Conservation (phyloP, 1,140 invertebrate genomes). For the Zophobas atratus region DNA sequence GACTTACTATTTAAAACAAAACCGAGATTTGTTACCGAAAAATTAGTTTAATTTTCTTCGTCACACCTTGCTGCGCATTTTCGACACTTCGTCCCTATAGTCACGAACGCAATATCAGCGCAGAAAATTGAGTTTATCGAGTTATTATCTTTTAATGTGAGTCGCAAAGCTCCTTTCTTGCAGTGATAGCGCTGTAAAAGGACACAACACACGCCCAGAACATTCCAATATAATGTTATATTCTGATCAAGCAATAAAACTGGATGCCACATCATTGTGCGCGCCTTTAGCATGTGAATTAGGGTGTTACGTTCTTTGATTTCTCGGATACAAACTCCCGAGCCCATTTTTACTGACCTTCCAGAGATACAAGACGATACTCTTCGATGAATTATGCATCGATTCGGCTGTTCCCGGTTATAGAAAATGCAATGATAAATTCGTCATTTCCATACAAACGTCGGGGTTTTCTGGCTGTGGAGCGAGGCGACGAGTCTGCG, state of each 20-base stretch:
- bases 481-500: too few species aligned
- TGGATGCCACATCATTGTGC: slow-evolving; percentile 65
- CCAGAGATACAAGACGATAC: slow-evolving; percentile 53
- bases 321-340: slow-evolving; percentile 58
- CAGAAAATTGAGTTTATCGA: background rate
- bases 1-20: too few species aligned
- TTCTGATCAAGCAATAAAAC: slow-evolving; percentile 67
- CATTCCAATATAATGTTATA: slow-evolving; percentile 65
- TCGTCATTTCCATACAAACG: slow-evolving; percentile 42
- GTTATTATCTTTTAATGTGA: background rate
- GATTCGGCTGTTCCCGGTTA: slow-evolving; percentile 44
- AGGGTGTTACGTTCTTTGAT: slow-evolving; percentile 64
- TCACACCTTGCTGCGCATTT: too few species aligned
- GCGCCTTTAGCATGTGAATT: slow-evolving; percentile 64
- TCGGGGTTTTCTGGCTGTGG: background rate
- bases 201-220: slow-evolving; percentile 58
- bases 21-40: too few species aligned
- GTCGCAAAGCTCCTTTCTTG: slow-evolving; percentile 1
- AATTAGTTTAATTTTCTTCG: too few species aligned
- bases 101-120: background rate
- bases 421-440: slow-evolving; percentile 46
- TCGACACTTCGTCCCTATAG: too few species aligned
- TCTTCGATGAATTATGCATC: slow-evolving; percentile 55
- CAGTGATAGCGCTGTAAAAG: slow-evolving; percentile 49
- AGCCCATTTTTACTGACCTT: slow-evolving; percentile 57